Percentiles rank a stretch among this genome's conserved stretches.
Conservation (phyloP, 1,140 invertebrate genomes). For the Euura saliciscinereae region DNA sequence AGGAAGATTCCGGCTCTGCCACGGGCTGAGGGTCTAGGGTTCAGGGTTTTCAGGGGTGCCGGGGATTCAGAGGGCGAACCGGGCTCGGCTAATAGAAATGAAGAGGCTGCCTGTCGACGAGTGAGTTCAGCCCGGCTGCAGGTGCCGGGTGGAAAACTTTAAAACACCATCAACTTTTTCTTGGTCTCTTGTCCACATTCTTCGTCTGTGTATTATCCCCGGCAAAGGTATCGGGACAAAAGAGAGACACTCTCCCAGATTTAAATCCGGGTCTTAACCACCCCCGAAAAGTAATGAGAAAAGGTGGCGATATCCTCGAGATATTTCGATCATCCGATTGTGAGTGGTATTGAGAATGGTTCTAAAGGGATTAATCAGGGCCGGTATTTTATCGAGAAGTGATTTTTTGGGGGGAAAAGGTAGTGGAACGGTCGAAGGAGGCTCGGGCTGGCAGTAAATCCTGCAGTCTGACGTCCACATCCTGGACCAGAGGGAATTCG, state of each 20-base stretch:
- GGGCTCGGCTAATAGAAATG: constrained; percentile 42
- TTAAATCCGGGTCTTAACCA: neutral
- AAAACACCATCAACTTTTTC: constrained; percentile 1
- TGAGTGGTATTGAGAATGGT: neutral
- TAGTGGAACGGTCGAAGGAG: neutral
- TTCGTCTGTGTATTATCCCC: constrained; percentile 1
- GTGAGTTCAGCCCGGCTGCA: neutral
- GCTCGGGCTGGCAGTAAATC: too few species aligned
- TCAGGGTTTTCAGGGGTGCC: constrained; percentile 8
- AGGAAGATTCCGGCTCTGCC: constrained; percentile 25
- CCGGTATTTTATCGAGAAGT: neutral
- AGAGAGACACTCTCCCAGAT: neutral
- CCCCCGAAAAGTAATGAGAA: neutral
- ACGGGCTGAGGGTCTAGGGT: constrained; percentile 19
- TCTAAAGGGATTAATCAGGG: neutral
- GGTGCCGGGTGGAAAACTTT: constrained; percentile 16
- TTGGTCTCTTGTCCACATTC: constrained; percentile 3
- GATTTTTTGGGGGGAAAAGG: neutral
- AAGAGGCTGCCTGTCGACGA: constrained; percentile 35
- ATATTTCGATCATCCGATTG: neutral
- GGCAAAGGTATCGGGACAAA: neutral
- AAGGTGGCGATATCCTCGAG: neutral
- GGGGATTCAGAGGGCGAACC: constrained; percentile 26
- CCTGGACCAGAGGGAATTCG: too few species aligned
- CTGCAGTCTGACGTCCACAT: too few species aligned